Conservation (phyloP, 2,113 vertebrate species). For the Myrmecobius fasciatus region DNA sequence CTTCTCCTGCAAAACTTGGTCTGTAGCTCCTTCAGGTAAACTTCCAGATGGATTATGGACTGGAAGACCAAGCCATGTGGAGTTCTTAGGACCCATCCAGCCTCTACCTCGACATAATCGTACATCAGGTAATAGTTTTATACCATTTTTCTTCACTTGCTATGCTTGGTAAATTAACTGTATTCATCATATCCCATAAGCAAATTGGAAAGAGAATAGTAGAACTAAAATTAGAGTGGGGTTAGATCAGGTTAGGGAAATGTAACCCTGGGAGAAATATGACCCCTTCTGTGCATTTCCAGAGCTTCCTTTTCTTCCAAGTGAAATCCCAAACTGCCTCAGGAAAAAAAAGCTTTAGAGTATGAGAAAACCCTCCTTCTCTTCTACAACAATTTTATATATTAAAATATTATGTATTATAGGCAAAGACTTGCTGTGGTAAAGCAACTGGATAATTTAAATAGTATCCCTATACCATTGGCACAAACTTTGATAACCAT, state of each 20-base stretch:
- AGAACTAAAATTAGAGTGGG: background rate
- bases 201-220: background rate
- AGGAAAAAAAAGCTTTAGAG: background rate
- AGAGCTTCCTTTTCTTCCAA: background rate
- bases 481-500: background rate
- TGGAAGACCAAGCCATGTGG: slow-evolving; percentile 77
- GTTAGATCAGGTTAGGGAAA: background rate
- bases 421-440: slow-evolving; percentile 31
- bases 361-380: background rate
- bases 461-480: background rate
- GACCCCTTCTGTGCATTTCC: background rate
- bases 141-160: slow-evolving; percentile 2
- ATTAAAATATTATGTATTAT: too few relatives aligned
- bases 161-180: background rate
- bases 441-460: slow-evolving; percentile 16
- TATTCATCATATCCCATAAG: background rate
- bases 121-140: slow-evolving; percentile 85
- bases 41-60: slow-evolving; percentile 81
- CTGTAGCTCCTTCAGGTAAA: slow-evolving; percentile 82
- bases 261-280: background rate
- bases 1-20: slow-evolving; percentile 83
- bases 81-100: slow-evolving; percentile 80
- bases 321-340: background rate
- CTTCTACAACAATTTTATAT: too few relatives aligned
- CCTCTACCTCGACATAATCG: slow-evolving; percentile 84